Evolutionary conservation across 2,888 invertebrate species (phyloP).

Genomic region (Dasypolia templi): DNA sequence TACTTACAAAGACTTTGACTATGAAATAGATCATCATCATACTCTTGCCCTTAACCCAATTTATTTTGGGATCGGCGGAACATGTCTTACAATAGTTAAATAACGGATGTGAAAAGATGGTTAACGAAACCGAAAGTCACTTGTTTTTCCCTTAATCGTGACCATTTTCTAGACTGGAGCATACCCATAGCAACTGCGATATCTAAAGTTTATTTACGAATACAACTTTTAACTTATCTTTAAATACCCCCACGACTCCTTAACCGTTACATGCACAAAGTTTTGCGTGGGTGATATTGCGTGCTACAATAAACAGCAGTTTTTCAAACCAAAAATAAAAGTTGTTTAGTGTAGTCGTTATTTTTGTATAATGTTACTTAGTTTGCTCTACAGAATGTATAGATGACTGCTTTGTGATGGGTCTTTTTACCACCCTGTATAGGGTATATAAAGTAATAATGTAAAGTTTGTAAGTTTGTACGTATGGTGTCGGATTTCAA

Average conservation of each 20-base stretch:
- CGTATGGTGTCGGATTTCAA: too few species aligned
- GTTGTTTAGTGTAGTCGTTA: too few species aligned
- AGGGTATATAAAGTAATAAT: too few species aligned
- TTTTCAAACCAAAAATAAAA: not conserved
- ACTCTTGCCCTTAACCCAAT: not conserved
- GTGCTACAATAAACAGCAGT: not conserved
- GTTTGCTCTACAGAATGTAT: not conserved
- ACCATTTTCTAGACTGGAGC: not conserved
- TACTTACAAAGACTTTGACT: too few species aligned
- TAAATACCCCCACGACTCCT: not conserved
- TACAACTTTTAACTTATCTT: not conserved
- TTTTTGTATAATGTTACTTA: not conserved
- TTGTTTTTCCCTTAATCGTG: not conserved
- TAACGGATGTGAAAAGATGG: not conserved
- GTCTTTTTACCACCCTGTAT: not conserved
- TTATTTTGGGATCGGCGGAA: not conserved
- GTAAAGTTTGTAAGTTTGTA: too few species aligned
- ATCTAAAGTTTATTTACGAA: not conserved
- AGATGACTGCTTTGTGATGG: not conserved
- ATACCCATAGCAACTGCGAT: not conserved
- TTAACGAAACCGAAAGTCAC: not conserved
- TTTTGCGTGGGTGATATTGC: not conserved
- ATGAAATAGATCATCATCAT: not conserved
- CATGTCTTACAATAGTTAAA: not conserved
- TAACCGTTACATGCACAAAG: not conserved